Conservation (phyloP, 1,140 invertebrate genomes). For the Tachypleus tridentatus region DNA sequence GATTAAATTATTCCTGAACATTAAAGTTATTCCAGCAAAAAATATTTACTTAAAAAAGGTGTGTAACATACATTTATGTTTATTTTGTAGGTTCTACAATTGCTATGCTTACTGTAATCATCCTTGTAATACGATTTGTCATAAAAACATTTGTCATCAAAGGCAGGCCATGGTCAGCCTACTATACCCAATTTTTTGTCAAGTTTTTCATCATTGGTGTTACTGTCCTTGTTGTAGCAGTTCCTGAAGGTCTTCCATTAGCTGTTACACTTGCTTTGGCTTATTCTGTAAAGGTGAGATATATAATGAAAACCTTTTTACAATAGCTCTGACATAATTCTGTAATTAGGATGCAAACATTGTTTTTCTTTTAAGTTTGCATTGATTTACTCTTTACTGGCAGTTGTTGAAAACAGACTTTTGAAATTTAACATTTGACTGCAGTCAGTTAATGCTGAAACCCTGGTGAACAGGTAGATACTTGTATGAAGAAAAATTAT, state of each 20-base stretch:
- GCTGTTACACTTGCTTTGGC: conserved; percentile 94
- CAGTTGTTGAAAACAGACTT: too few relatives aligned
- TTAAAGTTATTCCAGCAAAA: too few relatives aligned
- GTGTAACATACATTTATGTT: too few relatives aligned
- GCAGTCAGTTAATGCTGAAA: too few relatives aligned
- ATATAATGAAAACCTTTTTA: conserved; percentile 7
- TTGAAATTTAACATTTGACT: too few relatives aligned
- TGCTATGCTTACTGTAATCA: conserved; percentile 88
- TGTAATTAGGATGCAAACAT: too few relatives aligned
- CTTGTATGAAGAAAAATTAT: too few relatives aligned
- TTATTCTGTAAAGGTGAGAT: conserved; percentile 87
- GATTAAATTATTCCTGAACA: too few relatives aligned
- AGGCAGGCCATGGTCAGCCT: conserved; percentile 54
- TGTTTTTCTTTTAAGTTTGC: too few relatives aligned
- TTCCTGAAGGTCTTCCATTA: conserved; percentile 92
- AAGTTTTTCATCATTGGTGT: conserved; percentile 97
- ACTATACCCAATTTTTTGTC: conserved; percentile 78
- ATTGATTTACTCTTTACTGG: too few relatives aligned
- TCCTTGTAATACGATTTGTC: conserved; percentile 90
- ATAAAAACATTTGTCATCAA: conserved; percentile 76
- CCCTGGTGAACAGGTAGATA: too few relatives aligned
- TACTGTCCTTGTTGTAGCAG: conserved; percentile 94
- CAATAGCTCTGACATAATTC: too few relatives aligned
- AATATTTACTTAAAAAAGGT: neutral
- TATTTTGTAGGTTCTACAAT: conserved; percentile 69